Conservation (phyloP, 2,113 vertebrate genomes). For the Oryzias celebensis region DNA sequence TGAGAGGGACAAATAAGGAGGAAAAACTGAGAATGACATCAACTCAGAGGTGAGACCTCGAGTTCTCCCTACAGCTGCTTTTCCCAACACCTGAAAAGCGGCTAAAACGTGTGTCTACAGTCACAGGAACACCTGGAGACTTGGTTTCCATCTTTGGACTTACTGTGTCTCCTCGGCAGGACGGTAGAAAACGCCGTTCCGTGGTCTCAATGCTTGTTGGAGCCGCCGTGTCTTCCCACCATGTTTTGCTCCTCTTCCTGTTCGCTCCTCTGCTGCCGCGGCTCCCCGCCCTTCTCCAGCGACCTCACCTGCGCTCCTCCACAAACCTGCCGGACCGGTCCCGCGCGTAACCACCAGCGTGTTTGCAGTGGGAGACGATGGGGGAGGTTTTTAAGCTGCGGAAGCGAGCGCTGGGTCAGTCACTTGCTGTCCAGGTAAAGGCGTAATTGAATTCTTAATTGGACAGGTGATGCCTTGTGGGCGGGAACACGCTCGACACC, state of each 20-base stretch:
- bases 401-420: slow-evolving; percentile 8
- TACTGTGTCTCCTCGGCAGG: neutral
- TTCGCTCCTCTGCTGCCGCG: slow-evolving; percentile 9
- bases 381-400: neutral
- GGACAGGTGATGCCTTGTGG: slow-evolving; percentile 17
- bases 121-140: no score
- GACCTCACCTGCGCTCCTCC: slow-evolving; percentile 28
- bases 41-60: no score
- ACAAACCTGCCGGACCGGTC: slow-evolving; percentile 54
- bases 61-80: no score
- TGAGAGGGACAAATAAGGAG: no score
- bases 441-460: slow-evolving; percentile 33
- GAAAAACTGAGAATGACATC: no score
- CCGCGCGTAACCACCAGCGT: neutral
- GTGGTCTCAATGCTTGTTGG: slow-evolving; percentile 7
- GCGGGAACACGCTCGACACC: neutral
- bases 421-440: slow-evolving; percentile 40
- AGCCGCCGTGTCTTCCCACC: slow-evolving; percentile 36
- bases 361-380: slow-evolving; percentile 6
- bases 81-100: no score
- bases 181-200: neutral
- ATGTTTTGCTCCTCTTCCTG: slow-evolving; percentile 58
- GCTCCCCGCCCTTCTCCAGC: slow-evolving; percentile 44
- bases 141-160: neutral
- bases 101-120: no score